phyloP scores from a whole-genome alignment of 2,888 invertebrate genomes.

The Acanthoscelides obtectus region DNA sequence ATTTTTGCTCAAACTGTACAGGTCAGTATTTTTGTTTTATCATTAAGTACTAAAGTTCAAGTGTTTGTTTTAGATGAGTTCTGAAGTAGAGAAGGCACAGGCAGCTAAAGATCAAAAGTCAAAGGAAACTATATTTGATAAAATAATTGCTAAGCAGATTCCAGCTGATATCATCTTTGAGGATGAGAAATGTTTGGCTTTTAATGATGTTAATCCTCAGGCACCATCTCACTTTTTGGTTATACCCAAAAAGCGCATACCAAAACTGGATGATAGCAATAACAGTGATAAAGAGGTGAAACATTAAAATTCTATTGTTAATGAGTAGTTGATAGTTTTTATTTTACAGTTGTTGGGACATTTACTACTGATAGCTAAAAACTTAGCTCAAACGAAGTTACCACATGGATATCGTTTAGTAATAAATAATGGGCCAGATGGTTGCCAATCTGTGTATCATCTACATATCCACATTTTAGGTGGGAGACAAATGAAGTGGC shows the following conservation, averaged over 20 bases:
- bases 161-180: conserved; percentile 79
- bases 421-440: conserved; percentile 75
- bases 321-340: not conserved
- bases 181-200: conserved; percentile 75
- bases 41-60: too few relatives aligned
- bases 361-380: conserved; percentile 62
- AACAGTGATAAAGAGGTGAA: conserved; percentile 49
- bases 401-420: conserved; percentile 70
- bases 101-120: conserved; percentile 27
- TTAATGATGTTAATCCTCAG: conserved; percentile 75
- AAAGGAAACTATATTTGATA: conserved; percentile 66
- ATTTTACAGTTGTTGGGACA: conserved; percentile 64
- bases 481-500: conserved; percentile 63
- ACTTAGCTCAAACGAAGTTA: conserved; percentile 58
- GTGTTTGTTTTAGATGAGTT: conserved; percentile 32
- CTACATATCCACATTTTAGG: conserved; percentile 79
- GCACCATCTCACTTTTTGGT: conserved; percentile 83
- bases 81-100: conserved; percentile 42
- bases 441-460: conserved; percentile 81
- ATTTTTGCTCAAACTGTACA: not conserved
- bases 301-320: not conserved
- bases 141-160: conserved; percentile 72
- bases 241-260: conserved; percentile 71
- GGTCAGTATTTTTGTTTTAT: not conserved
- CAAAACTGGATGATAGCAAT: conserved; percentile 58